These are phyloP conservation scores for Nannoperca obscura DNA, from an alignment of 2,797 vertebrate genomes.

Conservation along the genomic window DNA sequence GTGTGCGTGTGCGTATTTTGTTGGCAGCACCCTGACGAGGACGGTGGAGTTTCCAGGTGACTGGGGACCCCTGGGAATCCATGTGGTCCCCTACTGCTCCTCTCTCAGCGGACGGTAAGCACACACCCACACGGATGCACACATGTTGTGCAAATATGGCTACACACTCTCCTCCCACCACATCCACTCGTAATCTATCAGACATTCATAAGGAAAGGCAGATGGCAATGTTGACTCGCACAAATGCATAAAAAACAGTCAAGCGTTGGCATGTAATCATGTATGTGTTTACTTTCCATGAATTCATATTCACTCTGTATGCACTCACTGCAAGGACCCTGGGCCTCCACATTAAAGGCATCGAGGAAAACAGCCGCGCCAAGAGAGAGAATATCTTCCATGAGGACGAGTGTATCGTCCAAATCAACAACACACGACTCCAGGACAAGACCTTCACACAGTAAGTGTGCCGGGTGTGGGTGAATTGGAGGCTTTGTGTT, in stretches of 20 bases:
- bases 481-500: not conserved
- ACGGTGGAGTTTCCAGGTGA: slow-evolving; percentile 90
- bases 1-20: slow-evolving; percentile 25
- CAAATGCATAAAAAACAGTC: slow-evolving; percentile 7
- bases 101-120: slow-evolving; percentile 96
- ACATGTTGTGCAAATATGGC: slow-evolving; percentile 1
- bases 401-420: slow-evolving; percentile 94
- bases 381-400: slow-evolving; percentile 90
- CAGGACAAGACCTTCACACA: slow-evolving; percentile 93
- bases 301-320: slow-evolving; percentile 27
- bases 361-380: slow-evolving; percentile 93
- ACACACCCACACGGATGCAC: slow-evolving; percentile 14
- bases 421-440: slow-evolving; percentile 91
- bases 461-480: slow-evolving; percentile 82
- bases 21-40: slow-evolving; percentile 88
- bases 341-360: slow-evolving; percentile 92
- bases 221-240: slow-evolving; percentile 48
- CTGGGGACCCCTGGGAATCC: slow-evolving; percentile 92
- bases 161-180: not conserved
- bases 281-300: slow-evolving; percentile 29
- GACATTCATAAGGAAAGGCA: slow-evolving; percentile 26
- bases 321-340: slow-evolving; percentile 83
- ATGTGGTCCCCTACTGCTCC: slow-evolving; percentile 95
- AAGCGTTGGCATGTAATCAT: slow-evolving; percentile 27
- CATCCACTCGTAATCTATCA: slow-evolving; percentile 31